Conservation (phyloP, 2,113 vertebrate species). For the Eonycteris spelaea region DNA sequence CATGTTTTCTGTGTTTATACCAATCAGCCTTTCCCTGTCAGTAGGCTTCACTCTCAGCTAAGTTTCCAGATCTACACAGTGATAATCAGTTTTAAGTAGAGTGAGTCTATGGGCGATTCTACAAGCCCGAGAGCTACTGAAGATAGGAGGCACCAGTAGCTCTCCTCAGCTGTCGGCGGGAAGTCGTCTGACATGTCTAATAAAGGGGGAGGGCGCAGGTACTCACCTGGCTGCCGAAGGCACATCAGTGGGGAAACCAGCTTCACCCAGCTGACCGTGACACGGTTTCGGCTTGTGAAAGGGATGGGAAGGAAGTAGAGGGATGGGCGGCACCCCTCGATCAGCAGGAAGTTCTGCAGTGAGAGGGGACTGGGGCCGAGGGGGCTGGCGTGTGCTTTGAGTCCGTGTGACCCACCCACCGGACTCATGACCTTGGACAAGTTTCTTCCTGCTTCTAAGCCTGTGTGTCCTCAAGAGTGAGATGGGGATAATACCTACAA, state of each 20-base stretch:
- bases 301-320: neutral
- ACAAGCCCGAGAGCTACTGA: no score
- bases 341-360: neutral
- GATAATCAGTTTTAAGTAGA: neutral
- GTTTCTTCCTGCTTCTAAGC: neutral
- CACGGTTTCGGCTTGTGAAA: no score
- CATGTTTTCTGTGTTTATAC: neutral
- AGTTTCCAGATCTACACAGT: neutral
- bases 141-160: no score
- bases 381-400: neutral
- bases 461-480: neutral
- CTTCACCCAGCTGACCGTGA: neutral
- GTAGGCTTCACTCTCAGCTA: neutral
- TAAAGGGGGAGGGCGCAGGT: rapidly evolving
- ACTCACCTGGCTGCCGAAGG: neutral
- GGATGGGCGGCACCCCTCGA: neutral
- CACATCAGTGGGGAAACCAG: neutral
- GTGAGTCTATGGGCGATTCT: no score
- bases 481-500: neutral
- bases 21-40: neutral
- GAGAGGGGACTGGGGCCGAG: neutral
- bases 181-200: no score
- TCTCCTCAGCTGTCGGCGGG: no score
- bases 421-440: neutral
- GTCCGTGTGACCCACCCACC: neutral